Conservation (phyloP, 2,113 vertebrate species). For the Antennarius striatus region DNA sequence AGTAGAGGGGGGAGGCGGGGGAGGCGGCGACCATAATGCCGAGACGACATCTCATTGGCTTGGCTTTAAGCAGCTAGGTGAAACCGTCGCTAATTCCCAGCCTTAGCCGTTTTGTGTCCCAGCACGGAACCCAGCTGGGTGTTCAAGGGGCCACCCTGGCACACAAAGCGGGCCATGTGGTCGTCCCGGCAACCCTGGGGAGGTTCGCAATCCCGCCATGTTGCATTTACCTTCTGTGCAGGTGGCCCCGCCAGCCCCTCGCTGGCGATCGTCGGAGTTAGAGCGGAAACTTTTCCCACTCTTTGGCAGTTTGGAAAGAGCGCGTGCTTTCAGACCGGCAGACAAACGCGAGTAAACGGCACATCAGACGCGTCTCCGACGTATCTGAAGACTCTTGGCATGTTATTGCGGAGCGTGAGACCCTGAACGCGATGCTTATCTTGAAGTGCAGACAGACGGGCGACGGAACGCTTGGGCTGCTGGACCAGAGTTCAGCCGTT, state of each 20-base stretch:
- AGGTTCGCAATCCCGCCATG: conserved; percentile 68
- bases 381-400: conserved; percentile 55
- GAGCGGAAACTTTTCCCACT: conserved; percentile 51
- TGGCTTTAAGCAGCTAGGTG: conserved; percentile 63
- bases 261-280: conserved; percentile 48
- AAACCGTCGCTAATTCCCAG: conserved; percentile 64
- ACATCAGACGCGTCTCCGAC: conserved; percentile 44
- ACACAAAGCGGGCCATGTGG: conserved; percentile 72
- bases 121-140: conserved; percentile 67
- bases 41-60: conserved; percentile 54
- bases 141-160: conserved; percentile 70
- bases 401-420: conserved; percentile 9
- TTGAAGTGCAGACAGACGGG: conserved; percentile 63
- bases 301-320: conserved; percentile 45
- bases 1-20: conserved; percentile 1
- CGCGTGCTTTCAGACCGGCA: conserved; percentile 6
- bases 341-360: conserved; percentile 62
- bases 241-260: conserved; percentile 71
- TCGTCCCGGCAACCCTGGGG: conserved; percentile 58
- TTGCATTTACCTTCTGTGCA: conserved; percentile 79
- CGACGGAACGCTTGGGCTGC: conserved; percentile 37
- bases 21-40: conserved; percentile 13
- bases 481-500: conserved; percentile 28
- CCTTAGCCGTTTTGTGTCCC: conserved; percentile 58
- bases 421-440: conserved; percentile 60